Evolutionary conservation across 2,888 invertebrate species (phyloP).

Genomic region (Junonia oenone): DNA sequence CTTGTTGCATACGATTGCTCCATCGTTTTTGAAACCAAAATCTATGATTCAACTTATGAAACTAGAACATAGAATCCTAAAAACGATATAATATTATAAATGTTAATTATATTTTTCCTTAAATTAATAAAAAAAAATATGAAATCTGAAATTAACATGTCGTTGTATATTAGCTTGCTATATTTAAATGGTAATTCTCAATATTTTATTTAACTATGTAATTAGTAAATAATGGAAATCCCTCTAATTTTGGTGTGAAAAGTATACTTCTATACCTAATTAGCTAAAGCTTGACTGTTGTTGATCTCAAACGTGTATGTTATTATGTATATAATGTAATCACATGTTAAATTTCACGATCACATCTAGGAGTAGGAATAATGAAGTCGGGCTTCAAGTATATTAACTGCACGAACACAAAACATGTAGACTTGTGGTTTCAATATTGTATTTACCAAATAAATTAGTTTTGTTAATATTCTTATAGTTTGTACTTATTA

Average conservation of each 20-base stretch:
- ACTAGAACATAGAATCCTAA: slow-evolving; percentile 10
- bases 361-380: slow-evolving; percentile 56
- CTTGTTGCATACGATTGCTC: slow-evolving; percentile 27
- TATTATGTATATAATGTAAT: slow-evolving; percentile 75
- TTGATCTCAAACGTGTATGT: slow-evolving; percentile 73
- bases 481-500: slow-evolving; percentile 25
- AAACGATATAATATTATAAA: slow-evolving; percentile 7
- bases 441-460: slow-evolving; percentile 62
- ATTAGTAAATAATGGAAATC: slow-evolving; percentile 24
- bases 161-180: slow-evolving; percentile 7
- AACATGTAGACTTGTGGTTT: slow-evolving; percentile 68
- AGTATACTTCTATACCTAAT: slow-evolving; percentile 36
- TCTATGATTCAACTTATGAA: slow-evolving; percentile 19
- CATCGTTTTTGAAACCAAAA: slow-evolving; percentile 17
- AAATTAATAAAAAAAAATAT: slow-evolving; percentile 10
- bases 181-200: background rate
- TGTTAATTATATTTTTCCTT: slow-evolving; percentile 18
- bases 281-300: slow-evolving; percentile 75
- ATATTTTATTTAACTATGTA: slow-evolving; percentile 23
- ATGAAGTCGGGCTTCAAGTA: slow-evolving; percentile 61
- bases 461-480: slow-evolving; percentile 43
- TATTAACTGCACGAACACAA: slow-evolving; percentile 74
- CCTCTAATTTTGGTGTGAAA: slow-evolving; percentile 31
- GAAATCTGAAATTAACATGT: background rate
- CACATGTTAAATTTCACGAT: slow-evolving; percentile 74